Evolutionary conservation across 2,797 vertebrate genomes (phyloP).

Genomic region (Onychomys arenicola): DNA sequence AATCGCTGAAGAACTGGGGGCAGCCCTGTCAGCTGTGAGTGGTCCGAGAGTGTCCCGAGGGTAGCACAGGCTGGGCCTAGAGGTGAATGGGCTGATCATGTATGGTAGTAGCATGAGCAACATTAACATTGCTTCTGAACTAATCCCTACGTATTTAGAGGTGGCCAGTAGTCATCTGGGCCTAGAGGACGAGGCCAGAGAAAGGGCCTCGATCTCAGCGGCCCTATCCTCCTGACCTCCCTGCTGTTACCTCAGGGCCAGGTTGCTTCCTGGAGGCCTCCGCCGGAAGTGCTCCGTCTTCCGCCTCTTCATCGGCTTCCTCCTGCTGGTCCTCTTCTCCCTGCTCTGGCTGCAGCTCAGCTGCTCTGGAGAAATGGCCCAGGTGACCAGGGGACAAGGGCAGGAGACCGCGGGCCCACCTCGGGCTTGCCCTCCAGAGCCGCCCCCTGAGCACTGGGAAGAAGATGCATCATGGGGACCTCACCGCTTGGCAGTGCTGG

Average conservation of each 20-base stretch:
- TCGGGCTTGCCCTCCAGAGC: constrained; percentile 87
- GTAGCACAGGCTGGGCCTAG: too few relatives aligned
- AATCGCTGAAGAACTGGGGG: neutral
- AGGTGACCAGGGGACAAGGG: constrained; percentile 63
- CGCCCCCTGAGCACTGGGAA: constrained; percentile 71
- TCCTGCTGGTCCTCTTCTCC: constrained; percentile 92
- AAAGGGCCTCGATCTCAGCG: neutral
- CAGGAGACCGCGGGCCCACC: constrained; percentile 72
- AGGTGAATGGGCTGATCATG: neutral
- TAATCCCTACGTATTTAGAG: constrained; percentile 13
- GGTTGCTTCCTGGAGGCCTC: constrained; percentile 78
- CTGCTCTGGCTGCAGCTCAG: constrained; percentile 97
- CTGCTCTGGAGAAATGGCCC: constrained; percentile 91
- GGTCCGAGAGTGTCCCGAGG: neutral
- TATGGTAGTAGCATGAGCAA: neutral
- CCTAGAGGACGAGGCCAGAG: neutral
- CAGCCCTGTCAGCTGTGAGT: neutral
- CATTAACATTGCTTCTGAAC: constrained; percentile 61
- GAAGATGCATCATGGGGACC: constrained; percentile 93
- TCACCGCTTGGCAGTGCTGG: constrained; percentile 94
- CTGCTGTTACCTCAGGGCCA: constrained; percentile 72
- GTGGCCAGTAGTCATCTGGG: neutral
- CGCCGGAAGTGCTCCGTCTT: constrained; percentile 91
- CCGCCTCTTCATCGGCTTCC: constrained; percentile 93
- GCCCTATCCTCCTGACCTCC: constrained; percentile 4